Percentiles rank a stretch among this genome's conserved stretches.
Evolutionary conservation across 2,797 vertebrate genomes (phyloP).

Genomic region (Leptoclinus maculatus): DNA sequence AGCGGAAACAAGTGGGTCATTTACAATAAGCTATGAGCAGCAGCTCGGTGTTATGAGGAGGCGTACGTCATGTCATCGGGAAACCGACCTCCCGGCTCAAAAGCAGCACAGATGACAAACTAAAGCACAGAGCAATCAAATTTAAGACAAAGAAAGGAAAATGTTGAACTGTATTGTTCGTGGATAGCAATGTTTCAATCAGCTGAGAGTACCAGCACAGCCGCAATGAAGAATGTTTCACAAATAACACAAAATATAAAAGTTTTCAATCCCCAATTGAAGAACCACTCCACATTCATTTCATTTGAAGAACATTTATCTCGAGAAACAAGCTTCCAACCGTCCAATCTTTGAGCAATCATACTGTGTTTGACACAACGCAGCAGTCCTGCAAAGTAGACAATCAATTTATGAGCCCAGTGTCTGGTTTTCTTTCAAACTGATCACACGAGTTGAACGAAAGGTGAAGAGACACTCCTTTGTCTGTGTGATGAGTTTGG

Average conservation of each 20-base stretch:
- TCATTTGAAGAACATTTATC: background rate
- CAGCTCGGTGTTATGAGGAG: conserved; percentile 10
- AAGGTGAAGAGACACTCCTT: no score
- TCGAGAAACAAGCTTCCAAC: conserved; percentile 3
- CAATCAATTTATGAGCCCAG: no score
- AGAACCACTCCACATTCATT: background rate
- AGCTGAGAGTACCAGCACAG: conserved; percentile 16
- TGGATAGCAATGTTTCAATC: conserved; percentile 15
- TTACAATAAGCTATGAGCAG: conserved; percentile 5
- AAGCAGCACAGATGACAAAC: conserved; percentile 18
- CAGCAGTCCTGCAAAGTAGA: no score
- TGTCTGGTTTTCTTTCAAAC: no score
- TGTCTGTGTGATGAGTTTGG: no score
- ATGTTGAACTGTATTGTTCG: conserved; percentile 14
- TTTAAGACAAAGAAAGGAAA: conserved; percentile 15
- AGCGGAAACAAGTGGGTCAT: conserved; percentile 15
- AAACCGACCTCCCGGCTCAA: conserved; percentile 8
- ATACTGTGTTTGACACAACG: conserved; percentile 5
- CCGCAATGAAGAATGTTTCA: background rate
- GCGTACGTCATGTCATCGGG: background rate
- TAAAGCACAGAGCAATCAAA: conserved; percentile 31
- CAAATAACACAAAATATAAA: background rate
- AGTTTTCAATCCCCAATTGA: background rate
- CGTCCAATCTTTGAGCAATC: background rate
- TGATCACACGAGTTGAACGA: no score